A percentile compares a stretch with the other conserved stretches of the same genome.
phyloP scores from a whole-genome alignment of 1,140 invertebrate species.

The Asobara japonica region DNA sequence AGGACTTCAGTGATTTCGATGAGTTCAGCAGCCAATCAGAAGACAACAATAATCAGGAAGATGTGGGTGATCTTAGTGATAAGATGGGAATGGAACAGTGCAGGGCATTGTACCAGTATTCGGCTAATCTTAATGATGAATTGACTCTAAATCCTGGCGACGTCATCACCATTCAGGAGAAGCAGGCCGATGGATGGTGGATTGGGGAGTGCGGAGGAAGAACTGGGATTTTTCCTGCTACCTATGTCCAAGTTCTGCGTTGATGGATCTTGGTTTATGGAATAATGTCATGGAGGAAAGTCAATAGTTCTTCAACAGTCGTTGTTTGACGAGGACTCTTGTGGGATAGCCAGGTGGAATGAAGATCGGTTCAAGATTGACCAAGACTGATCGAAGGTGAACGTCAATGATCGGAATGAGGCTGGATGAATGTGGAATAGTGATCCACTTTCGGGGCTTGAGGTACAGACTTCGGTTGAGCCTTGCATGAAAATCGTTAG shows the following conservation, averaged over 20 bases:
- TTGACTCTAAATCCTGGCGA: slow-evolving; percentile 86
- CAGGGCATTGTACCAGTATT: slow-evolving; percentile 87
- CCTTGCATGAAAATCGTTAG: too few species aligned
- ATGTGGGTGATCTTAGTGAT: slow-evolving; percentile 44
- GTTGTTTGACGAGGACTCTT: too few species aligned
- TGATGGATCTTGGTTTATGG: too few species aligned
- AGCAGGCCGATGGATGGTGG: slow-evolving; percentile 96
- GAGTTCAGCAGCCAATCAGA: slow-evolving; percentile 67
- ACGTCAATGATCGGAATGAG: too few species aligned
- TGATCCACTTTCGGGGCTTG: too few species aligned
- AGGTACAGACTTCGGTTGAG: too few species aligned
- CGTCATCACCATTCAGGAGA: slow-evolving; percentile 87
- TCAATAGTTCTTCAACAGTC: too few species aligned
- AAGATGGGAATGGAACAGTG: slow-evolving; percentile 73
- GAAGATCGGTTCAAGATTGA: too few species aligned
- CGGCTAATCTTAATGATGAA: slow-evolving; percentile 89
- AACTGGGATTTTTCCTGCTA: slow-evolving; percentile 92
- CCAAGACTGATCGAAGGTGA: too few species aligned
- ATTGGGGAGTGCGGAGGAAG: slow-evolving; percentile 86
- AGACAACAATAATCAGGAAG: slow-evolving; percentile 60
- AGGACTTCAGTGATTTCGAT: slow-evolving; percentile 68
- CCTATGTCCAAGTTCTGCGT: slow-evolving; percentile 80
- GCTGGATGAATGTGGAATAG: too few species aligned
- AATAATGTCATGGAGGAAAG: too few species aligned
- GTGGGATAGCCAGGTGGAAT: too few species aligned